Percentiles rank a stretch among this genome's conserved stretches.
phyloP scores from a whole-genome alignment of 2,113 vertebrate genomes.

The Shinisaurus crocodilurus region DNA sequence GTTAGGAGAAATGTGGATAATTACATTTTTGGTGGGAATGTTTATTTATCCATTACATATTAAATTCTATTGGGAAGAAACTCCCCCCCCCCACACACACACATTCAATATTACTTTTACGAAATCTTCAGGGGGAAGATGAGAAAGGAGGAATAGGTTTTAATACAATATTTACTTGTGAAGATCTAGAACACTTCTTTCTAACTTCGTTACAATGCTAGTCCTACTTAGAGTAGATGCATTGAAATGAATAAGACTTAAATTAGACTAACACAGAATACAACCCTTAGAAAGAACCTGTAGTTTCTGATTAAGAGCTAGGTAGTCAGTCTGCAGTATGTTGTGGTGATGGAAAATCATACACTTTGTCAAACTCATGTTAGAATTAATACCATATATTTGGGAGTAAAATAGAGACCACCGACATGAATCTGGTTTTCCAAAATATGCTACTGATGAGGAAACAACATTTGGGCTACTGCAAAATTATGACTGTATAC shows the following conservation, averaged over 20 bases:
- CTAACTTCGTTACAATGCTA: too few relatives aligned
- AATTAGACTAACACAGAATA: too few relatives aligned
- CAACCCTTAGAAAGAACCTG: too few relatives aligned
- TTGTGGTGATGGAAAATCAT: background rate
- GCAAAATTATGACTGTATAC: background rate
- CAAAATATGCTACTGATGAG: background rate
- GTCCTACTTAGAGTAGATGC: too few relatives aligned
- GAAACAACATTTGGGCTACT: background rate
- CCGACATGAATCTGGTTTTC: background rate
- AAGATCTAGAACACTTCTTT: background rate
- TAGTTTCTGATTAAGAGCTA: background rate
- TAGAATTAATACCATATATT: background rate
- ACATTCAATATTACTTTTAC: background rate
- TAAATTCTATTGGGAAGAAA: background rate
- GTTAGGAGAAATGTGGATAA: background rate
- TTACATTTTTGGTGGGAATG: background rate
- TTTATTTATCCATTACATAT: background rate
- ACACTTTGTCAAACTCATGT: background rate
- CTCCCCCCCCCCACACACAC: background rate
- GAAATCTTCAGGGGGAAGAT: background rate
- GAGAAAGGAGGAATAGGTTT: background rate
- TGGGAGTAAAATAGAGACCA: background rate
- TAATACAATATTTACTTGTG: background rate
- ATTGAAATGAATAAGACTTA: too few relatives aligned
- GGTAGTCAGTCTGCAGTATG: background rate